These are phyloP conservation scores for Mesorhabditis belari DNA, from an alignment of 2,888 invertebrate species.

Conservation along the genomic window DNA sequence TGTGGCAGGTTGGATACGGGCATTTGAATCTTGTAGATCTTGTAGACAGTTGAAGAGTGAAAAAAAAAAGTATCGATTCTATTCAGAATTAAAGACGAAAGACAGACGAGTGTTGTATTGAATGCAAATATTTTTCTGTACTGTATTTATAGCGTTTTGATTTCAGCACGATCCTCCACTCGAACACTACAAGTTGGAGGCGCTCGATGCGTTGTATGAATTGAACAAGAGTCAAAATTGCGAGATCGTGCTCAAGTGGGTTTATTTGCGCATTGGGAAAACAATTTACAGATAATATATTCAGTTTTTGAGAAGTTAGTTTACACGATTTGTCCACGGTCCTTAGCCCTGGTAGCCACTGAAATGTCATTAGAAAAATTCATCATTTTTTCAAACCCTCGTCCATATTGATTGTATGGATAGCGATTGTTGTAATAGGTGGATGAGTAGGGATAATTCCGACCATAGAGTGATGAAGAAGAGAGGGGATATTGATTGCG, in stretches of 20 bases:
- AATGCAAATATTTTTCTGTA: background rate
- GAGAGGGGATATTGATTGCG: too few species aligned
- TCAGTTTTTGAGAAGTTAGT: too few species aligned
- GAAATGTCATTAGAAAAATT: too few species aligned
- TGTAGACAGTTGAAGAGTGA: too few species aligned
- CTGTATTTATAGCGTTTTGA: background rate
- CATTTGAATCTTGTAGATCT: background rate
- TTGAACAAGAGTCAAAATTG: conserved; percentile 67
- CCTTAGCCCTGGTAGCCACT: too few species aligned
- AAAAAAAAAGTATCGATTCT: background rate
- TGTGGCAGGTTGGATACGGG: conserved; percentile 24
- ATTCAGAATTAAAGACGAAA: background rate
- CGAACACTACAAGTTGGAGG: conserved; percentile 56
- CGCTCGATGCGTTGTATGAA: conserved; percentile 65
- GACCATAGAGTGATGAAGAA: too few species aligned
- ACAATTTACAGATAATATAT: too few species aligned
- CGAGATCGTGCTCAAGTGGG: conserved; percentile 66
- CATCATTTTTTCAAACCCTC: too few species aligned
- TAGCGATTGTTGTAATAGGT: too few species aligned
- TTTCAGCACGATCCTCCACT: conserved; percentile 47
- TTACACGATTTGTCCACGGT: too few species aligned
- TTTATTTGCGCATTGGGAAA: conserved; percentile 5
- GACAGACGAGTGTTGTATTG: background rate
- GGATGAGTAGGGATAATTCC: too few species aligned
- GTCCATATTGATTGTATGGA: too few species aligned